A percentile compares a stretch with the other conserved stretches of the same genome.
These are phyloP conservation scores for Taeniopygia guttata DNA, from an alignment of 2,797 vertebrate species.

Conservation along the genomic window DNA sequence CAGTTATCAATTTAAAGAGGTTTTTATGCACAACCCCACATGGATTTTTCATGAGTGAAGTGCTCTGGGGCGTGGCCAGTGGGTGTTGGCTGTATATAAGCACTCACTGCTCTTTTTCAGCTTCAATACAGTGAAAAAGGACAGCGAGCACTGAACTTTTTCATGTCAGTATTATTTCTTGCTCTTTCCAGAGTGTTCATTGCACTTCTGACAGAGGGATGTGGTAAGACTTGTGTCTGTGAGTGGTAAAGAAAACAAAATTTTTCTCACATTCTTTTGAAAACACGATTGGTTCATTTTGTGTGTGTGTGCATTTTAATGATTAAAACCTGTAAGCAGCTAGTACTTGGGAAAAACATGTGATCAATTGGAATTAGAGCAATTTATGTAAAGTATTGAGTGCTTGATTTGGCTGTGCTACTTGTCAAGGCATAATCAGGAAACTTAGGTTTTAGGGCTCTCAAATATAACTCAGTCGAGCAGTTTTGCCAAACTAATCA, in stretches of 20 bases:
- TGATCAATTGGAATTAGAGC: conserved; percentile 5
- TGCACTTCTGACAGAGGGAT: conserved; percentile 33
- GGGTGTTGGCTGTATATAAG: neutral
- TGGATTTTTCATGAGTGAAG: conserved; percentile 6
- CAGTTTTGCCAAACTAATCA: conserved; percentile 24
- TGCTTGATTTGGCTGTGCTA: conserved; percentile 40
- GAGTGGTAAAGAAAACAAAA: neutral
- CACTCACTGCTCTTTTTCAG: neutral
- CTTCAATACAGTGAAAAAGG: neutral
- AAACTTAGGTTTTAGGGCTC: neutral
- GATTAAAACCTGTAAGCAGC: conserved; percentile 11
- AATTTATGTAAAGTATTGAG: neutral
- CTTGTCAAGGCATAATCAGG: conserved; percentile 32
- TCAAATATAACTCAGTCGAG: neutral
- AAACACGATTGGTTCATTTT: neutral
- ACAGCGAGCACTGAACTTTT: neutral
- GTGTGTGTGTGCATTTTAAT: neutral
- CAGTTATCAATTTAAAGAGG: conserved; percentile 21
- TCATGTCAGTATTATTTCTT: conserved; percentile 49
- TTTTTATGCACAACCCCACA: conserved; percentile 40
- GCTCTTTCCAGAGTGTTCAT: conserved; percentile 17
- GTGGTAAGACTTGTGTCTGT: neutral
- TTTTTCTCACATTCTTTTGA: neutral
- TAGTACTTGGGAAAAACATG: neutral
- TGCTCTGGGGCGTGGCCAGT: conserved; percentile 24